A percentile compares a stretch with the other conserved stretches of the same genome.
Conservation (phyloP, 2,888 invertebrate genomes). For the Sinodicranocentrus sp. region DNA sequence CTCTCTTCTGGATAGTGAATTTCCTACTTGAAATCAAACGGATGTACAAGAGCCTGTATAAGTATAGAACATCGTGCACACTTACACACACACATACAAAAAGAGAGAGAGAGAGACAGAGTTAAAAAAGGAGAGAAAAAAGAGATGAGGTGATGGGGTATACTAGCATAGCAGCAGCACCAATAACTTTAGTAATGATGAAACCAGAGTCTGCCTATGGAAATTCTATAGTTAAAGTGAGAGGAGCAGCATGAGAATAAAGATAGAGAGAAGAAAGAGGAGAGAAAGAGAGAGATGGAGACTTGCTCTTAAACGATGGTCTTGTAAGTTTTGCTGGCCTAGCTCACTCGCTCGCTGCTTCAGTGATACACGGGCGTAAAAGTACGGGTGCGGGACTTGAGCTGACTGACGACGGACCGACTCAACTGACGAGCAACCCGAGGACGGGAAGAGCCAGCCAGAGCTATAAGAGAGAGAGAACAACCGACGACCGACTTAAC, state of each 20-base stretch:
- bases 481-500: constrained; percentile 69
- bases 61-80: constrained; percentile 3
- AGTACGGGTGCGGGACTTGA: constrained; percentile 67
- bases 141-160: constrained; percentile 60
- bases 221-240: constrained; percentile 67
- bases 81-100: constrained; percentile 9
- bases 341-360: constrained; percentile 33
- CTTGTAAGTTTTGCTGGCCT: constrained; percentile 43
- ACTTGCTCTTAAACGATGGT: constrained; percentile 59
- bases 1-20: constrained; percentile 63
- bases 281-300: constrained; percentile 55
- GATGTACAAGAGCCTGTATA: constrained; percentile 44
- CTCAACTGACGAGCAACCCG: constrained; percentile 70
- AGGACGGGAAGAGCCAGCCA: constrained; percentile 64
- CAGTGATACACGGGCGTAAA: constrained; percentile 42
- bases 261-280: constrained; percentile 35
- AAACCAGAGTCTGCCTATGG: constrained; percentile 57
- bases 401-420: constrained; percentile 72
- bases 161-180: constrained; percentile 39
- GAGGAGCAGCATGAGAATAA: constrained; percentile 60
- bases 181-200: constrained; percentile 42
- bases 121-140: constrained; percentile 42
- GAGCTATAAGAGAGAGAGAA: constrained; percentile 54
- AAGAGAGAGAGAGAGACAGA: constrained; percentile 13
- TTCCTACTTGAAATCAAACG: constrained; percentile 68